Evolutionary conservation across 2,113 vertebrate species (phyloP).

Genomic region (Zapus hudsonius): DNA sequence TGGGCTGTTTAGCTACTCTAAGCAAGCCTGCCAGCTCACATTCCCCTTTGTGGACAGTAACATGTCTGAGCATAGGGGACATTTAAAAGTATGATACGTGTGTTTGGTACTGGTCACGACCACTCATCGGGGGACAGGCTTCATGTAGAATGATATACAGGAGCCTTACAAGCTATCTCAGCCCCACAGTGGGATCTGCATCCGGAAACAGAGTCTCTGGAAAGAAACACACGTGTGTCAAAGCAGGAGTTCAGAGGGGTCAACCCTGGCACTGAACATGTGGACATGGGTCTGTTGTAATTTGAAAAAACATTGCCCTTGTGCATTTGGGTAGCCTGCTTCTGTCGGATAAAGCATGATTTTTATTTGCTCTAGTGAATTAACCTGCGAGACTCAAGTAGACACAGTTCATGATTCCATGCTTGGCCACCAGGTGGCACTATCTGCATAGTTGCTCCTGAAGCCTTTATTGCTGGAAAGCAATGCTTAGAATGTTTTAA

Average conservation of each 20-base stretch:
- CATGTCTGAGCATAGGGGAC: background rate
- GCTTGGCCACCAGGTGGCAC: background rate
- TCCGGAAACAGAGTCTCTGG: background rate
- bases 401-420: conserved; percentile 3
- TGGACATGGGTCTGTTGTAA: too few species aligned
- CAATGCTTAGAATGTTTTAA: background rate
- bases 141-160: background rate
- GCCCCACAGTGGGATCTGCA: background rate
- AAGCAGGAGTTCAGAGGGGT: background rate
- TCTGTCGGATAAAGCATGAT: background rate
- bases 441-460: background rate
- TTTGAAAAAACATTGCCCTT: background rate
- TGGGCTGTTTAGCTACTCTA: too few species aligned
- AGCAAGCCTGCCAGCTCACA: too few species aligned
- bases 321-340: background rate
- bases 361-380: too few species aligned
- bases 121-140: background rate
- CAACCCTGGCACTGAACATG: background rate
- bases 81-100: background rate
- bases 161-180: background rate
- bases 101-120: background rate
- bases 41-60: too few species aligned
- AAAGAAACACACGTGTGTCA: background rate
- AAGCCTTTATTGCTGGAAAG: background rate
- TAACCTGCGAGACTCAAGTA: background rate